A percentile compares a stretch with the other conserved stretches of the same genome.
Conservation (phyloP, 2,113 vertebrate species). For the Nothocercus julius region DNA sequence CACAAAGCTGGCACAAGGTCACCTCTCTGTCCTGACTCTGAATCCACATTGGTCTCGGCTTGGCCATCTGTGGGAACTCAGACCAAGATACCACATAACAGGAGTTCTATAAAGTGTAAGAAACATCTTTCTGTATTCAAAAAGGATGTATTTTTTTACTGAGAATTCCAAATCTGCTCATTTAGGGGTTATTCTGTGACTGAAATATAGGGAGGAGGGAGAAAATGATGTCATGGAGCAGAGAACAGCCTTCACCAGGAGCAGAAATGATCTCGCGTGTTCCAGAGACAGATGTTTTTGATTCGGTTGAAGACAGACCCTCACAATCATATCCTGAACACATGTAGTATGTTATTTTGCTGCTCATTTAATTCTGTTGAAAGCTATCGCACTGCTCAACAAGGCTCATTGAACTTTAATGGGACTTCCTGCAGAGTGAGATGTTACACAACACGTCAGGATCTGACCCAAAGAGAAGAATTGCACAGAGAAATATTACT, state of each 20-base stretch:
- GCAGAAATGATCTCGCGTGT: neutral
- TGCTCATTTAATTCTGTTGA: neutral
- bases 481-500: neutral
- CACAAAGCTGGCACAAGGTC: neutral
- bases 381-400: neutral
- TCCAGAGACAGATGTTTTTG: neutral
- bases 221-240: neutral
- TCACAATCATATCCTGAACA: neutral
- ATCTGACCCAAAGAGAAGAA: neutral
- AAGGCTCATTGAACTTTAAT: rapidly evolving
- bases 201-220: neutral
- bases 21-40: neutral
- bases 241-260: neutral
- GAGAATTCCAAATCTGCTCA: neutral
- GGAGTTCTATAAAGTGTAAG: neutral
- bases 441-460: rapidly evolving
- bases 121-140: neutral
- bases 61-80: neutral
- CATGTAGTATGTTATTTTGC: neutral
- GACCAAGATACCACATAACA: neutral
- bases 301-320: neutral
- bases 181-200: neutral
- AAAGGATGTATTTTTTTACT: neutral
- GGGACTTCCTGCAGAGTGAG: neutral
- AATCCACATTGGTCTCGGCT: neutral